These are phyloP conservation scores for Scleropages formosus DNA, from an alignment of 2,797 vertebrate genomes.

Conservation along the genomic window DNA sequence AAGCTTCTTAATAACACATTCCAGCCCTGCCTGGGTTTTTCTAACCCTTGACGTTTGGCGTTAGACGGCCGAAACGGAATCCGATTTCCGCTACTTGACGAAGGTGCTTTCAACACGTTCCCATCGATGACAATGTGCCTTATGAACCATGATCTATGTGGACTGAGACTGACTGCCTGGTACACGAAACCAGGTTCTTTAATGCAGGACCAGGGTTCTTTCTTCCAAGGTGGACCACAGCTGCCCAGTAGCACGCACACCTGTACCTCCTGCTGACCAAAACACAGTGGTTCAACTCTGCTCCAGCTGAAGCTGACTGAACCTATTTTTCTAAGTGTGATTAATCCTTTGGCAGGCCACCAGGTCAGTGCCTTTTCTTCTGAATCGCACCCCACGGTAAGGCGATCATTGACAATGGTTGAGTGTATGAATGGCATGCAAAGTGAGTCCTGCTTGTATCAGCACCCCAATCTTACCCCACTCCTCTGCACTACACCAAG, in stretches of 20 bases:
- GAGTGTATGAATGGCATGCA: background rate
- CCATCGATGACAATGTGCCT: background rate
- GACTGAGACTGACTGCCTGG: too few species aligned
- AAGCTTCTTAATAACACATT: slow-evolving; percentile 9
- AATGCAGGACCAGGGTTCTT: background rate
- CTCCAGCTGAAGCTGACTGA: slow-evolving; percentile 30
- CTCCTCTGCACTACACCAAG: too few species aligned
- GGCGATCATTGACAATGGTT: slow-evolving; percentile 3
- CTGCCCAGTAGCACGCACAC: background rate
- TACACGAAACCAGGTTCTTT: background rate
- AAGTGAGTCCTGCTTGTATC: background rate
- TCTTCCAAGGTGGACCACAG: background rate
- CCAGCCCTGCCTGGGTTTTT: background rate
- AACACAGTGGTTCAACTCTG: slow-evolving; percentile 34
- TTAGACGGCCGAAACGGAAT: slow-evolving; percentile 13
- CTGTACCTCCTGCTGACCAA: background rate
- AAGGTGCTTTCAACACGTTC: background rate
- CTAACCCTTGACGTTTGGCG: background rate
- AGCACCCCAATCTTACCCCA: too few species aligned
- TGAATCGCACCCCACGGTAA: background rate
- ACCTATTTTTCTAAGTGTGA: slow-evolving; percentile 32
- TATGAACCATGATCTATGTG: too few species aligned
- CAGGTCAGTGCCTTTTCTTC: slow-evolving; percentile 18
- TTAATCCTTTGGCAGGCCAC: slow-evolving; percentile 37
- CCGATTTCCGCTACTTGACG: background rate